Percentiles rank a stretch among this genome's conserved stretches.
These are phyloP conservation scores for Pandemis cinnamomeana DNA, from an alignment of 2,888 invertebrate species.

Conservation along the genomic window DNA sequence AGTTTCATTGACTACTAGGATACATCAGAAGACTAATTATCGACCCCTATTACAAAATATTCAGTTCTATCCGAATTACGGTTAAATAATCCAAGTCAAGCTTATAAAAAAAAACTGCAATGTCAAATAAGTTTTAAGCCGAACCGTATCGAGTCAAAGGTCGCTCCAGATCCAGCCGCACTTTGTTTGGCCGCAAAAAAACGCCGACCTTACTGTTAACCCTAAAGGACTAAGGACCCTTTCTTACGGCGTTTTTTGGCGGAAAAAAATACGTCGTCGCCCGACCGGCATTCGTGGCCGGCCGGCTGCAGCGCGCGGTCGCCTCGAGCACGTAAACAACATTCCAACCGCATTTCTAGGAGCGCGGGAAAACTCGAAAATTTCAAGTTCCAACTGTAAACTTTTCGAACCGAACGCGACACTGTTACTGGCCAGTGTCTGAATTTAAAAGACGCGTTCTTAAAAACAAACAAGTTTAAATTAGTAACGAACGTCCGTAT, in stretches of 20 bases:
- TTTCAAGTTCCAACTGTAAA: slow-evolving; percentile 45
- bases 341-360: slow-evolving; percentile 61
- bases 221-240: slow-evolving; percentile 69
- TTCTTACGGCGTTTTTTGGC: slow-evolving; percentile 76
- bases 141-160: slow-evolving; percentile 33
- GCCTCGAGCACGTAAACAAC: slow-evolving; percentile 59
- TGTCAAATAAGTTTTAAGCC: slow-evolving; percentile 7
- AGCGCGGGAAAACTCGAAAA: slow-evolving; percentile 77
- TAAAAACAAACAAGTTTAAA: not conserved
- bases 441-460: not conserved
- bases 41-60: too few species aligned
- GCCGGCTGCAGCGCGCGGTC: slow-evolving; percentile 78
- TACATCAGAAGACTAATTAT: too few species aligned
- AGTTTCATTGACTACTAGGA: too few species aligned
- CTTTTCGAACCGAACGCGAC: not conserved
- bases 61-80: too few species aligned
- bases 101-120: not conserved
- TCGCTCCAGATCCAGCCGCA: slow-evolving; percentile 33
- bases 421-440: not conserved
- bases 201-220: slow-evolving; percentile 75
- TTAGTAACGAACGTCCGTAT: not conserved
- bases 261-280: slow-evolving; percentile 70
- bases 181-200: slow-evolving; percentile 54
- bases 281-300: slow-evolving; percentile 75
- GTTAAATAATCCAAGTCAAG: too few species aligned